Conservation (phyloP, 2,888 invertebrate species). For the Drosophila anomalipes region DNA sequence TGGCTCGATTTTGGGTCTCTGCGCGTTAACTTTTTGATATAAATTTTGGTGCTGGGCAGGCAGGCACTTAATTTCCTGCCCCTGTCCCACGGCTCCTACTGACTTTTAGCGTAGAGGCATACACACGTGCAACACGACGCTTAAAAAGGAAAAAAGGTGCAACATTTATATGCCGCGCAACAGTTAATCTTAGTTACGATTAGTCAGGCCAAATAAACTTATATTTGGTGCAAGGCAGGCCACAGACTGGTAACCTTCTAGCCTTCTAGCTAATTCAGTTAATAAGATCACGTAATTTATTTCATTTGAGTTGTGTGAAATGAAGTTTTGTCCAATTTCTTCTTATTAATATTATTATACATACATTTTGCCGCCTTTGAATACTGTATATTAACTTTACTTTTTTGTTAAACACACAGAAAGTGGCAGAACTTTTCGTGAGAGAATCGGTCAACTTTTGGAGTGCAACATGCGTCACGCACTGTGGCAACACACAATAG, state of each 20-base stretch:
- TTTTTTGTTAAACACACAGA: slow-evolving; percentile 56
- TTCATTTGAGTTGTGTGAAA: slow-evolving; percentile 56
- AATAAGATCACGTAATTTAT: slow-evolving; percentile 80
- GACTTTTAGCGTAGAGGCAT: slow-evolving; percentile 41
- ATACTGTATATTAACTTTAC: slow-evolving; percentile 28
- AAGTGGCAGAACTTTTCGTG: slow-evolving; percentile 65
- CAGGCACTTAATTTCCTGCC: slow-evolving; percentile 67
- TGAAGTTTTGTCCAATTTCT: slow-evolving; percentile 12
- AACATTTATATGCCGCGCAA: slow-evolving; percentile 69
- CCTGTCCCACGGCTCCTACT: not conserved
- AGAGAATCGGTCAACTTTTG: slow-evolving; percentile 55
- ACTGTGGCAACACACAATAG: slow-evolving; percentile 46
- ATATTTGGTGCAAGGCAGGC: slow-evolving; percentile 51
- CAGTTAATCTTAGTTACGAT: slow-evolving; percentile 79
- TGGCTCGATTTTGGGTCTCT: slow-evolving; percentile 46
- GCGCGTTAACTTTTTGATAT: slow-evolving; percentile 71
- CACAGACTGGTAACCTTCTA: not conserved
- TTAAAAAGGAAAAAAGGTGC: slow-evolving; percentile 27
- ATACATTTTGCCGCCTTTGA: slow-evolving; percentile 16
- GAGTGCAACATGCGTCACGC: slow-evolving; percentile 73
- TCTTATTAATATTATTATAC: slow-evolving; percentile 29
- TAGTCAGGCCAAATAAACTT: slow-evolving; percentile 73
- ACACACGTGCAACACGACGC: slow-evolving; percentile 48
- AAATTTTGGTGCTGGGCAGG: slow-evolving; percentile 61
- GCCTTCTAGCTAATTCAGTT: slow-evolving; percentile 29